A percentile compares a stretch with the other conserved stretches of the same genome.
Evolutionary conservation across 2,113 vertebrate species (phyloP).

Genomic region (Lichenostomus cassidix): DNA sequence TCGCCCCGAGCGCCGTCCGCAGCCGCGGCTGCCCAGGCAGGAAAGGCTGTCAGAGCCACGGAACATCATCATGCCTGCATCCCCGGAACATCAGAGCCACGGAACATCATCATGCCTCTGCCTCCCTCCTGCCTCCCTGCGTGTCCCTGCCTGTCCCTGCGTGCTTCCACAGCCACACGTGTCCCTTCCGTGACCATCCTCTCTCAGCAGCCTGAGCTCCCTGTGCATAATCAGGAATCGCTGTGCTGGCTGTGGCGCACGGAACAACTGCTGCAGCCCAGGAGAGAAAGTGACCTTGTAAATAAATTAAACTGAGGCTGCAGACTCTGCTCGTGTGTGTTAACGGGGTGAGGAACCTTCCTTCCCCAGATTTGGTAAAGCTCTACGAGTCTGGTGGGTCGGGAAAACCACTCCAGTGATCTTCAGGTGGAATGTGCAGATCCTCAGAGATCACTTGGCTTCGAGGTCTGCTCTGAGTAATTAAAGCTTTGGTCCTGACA

Average conservation of each 20-base stretch:
- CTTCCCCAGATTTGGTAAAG: neutral
- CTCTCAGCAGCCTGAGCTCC: neutral
- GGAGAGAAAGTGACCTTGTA: neutral
- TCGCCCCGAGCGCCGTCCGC: neutral
- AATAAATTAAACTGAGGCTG: neutral
- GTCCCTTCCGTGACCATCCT: neutral
- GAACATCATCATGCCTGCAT: no score
- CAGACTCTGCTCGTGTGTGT: rapidly evolving
- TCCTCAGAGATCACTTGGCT: neutral
- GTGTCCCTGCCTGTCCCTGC: rapidly evolving
- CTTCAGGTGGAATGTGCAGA: no score
- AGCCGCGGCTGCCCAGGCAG: neutral
- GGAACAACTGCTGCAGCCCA: neutral
- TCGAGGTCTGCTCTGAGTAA: neutral
- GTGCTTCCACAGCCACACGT: neutral
- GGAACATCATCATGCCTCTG: no score
- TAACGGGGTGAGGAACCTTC: neutral
- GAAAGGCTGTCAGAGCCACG: neutral
- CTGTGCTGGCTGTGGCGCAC: neutral
- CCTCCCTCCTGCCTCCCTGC: neutral
- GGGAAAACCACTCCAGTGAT: neutral
- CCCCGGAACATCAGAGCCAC: rapidly evolving
- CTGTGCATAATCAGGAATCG: neutral
- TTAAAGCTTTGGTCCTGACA: neutral
- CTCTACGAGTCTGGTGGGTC: rapidly evolving